phyloP scores from a whole-genome alignment of 2,888 invertebrate species.

The Diploptera punctata region DNA sequence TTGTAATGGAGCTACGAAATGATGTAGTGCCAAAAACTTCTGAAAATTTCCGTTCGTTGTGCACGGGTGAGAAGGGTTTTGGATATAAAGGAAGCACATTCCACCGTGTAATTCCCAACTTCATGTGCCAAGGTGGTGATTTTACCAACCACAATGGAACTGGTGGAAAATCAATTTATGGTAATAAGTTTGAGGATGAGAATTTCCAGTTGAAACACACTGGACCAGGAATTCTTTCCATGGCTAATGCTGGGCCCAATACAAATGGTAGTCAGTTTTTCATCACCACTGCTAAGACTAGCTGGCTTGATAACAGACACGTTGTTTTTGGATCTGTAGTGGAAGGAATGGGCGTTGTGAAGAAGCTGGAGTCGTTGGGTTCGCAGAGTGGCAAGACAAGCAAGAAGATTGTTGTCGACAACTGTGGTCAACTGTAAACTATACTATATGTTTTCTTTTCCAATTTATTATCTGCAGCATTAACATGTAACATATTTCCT shows the following conservation, averaged over 20 bases:
- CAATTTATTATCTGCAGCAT: slow-evolving; percentile 26
- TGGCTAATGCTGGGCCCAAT: slow-evolving; percentile 96
- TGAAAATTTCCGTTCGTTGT: slow-evolving; percentile 96
- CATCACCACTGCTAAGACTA: slow-evolving; percentile 90
- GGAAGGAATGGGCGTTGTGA: slow-evolving; percentile 91
- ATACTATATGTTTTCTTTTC: slow-evolving; percentile 19
- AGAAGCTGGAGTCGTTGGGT: slow-evolving; percentile 82
- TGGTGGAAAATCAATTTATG: slow-evolving; percentile 94
- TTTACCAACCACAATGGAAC: slow-evolving; percentile 94
- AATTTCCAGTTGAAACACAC: slow-evolving; percentile 96
- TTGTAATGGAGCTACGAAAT: slow-evolving; percentile 86
- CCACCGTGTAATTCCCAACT: slow-evolving; percentile 96
- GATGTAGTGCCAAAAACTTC: slow-evolving; percentile 95
- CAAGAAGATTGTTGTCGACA: slow-evolving; percentile 79
- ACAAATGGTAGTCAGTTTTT: slow-evolving; percentile 99
- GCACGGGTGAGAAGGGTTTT: slow-evolving; percentile 94
- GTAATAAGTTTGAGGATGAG: slow-evolving; percentile 94
- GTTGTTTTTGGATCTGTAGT: slow-evolving; percentile 93
- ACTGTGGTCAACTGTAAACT: slow-evolving; percentile 80
- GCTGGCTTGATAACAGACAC: slow-evolving; percentile 94
- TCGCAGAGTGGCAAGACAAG: slow-evolving; percentile 84
- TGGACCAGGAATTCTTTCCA: slow-evolving; percentile 83
- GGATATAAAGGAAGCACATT: slow-evolving; percentile 94
- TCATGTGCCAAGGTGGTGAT: slow-evolving; percentile 97
- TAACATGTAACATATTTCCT: slow-evolving; percentile 12